Evolutionary conservation across 2,888 invertebrate genomes (phyloP).

Genomic region (Epirrhoe alternata): DNA sequence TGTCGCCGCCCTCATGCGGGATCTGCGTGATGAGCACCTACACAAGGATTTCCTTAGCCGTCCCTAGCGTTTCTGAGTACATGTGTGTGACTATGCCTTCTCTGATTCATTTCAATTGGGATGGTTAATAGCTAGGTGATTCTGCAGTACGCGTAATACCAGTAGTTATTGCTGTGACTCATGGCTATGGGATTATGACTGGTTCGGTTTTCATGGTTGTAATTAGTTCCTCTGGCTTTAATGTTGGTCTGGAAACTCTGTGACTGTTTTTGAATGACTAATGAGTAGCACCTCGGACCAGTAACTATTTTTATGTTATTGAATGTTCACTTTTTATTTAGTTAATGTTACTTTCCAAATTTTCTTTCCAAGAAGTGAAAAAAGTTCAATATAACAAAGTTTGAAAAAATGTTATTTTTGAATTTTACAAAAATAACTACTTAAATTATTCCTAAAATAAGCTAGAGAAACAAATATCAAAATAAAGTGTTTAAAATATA

Average conservation of each 20-base stretch:
- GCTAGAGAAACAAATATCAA: too few species aligned
- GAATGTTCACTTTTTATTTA: too few species aligned
- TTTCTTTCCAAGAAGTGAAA: too few species aligned
- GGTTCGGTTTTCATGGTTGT: conserved; percentile 35
- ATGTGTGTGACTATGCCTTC: conserved; percentile 51
- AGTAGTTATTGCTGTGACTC: conserved; percentile 33
- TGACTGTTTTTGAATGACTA: conserved; percentile 25
- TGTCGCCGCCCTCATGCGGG: too few species aligned
- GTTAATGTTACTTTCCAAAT: too few species aligned
- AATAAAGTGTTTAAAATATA: too few species aligned
- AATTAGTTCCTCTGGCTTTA: conserved; percentile 39
- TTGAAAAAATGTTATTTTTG: too few species aligned
- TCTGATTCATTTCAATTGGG: conserved; percentile 60
- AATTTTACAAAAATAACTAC: too few species aligned
- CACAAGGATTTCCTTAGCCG: too few species aligned
- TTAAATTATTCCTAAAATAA: too few species aligned
- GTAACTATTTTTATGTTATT: background rate
- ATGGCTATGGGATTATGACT: conserved; percentile 39
- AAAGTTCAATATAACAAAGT: too few species aligned
- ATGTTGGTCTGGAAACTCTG: conserved; percentile 39
- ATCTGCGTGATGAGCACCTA: too few species aligned
- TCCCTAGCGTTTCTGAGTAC: background rate
- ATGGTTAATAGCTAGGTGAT: conserved; percentile 59
- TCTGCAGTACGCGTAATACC: conserved; percentile 45
- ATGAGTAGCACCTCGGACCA: conserved; percentile 13